phyloP scores from a whole-genome alignment of 92 coral and sea anemone species.

The Parazoanthus darwini region DNA sequence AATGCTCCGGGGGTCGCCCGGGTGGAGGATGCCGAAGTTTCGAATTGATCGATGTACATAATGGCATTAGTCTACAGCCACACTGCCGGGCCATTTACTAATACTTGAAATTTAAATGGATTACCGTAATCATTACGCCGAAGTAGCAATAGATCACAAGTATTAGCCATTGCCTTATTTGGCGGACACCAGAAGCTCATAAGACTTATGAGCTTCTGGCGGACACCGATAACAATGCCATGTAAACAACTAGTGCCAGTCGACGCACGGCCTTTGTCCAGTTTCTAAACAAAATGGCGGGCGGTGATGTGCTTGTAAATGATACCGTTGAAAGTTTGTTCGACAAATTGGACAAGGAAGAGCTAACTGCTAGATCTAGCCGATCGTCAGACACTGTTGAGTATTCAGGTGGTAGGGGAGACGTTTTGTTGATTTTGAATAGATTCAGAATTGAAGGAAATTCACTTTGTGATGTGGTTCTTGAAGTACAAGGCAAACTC shows the following conservation, averaged over 20 bases:
- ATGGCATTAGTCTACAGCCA: too few species aligned
- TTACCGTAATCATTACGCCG: too few species aligned
- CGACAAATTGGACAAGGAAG: slow-evolving; percentile 41
- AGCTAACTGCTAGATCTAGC: slow-evolving; percentile 31
- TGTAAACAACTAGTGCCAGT: slow-evolving; percentile 34
- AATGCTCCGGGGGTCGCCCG: too few species aligned
- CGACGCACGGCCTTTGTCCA: slow-evolving; percentile 35
- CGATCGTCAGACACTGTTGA: slow-evolving; percentile 41
- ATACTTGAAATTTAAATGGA: too few species aligned
- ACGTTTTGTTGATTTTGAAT: slow-evolving; percentile 34
- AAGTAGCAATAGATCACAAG: too few species aligned
- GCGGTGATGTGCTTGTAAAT: slow-evolving; percentile 30
- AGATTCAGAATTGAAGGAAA: slow-evolving; percentile 44
- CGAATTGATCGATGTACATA: too few species aligned
- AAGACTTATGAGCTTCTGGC: too few species aligned
- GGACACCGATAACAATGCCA: background rate
- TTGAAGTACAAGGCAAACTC: slow-evolving; percentile 33
- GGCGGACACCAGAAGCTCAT: too few species aligned
- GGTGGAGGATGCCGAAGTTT: too few species aligned
- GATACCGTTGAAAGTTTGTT: slow-evolving; percentile 43
- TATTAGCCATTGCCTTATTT: background rate
- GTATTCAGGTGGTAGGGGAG: slow-evolving; percentile 39
- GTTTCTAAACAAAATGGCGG: slow-evolving; percentile 32
- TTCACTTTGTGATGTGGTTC: slow-evolving; percentile 40
- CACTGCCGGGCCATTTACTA: too few species aligned